These are phyloP conservation scores for Acrocephalus kingi DNA, from an alignment of 2,113 vertebrate species.

Conservation along the genomic window DNA sequence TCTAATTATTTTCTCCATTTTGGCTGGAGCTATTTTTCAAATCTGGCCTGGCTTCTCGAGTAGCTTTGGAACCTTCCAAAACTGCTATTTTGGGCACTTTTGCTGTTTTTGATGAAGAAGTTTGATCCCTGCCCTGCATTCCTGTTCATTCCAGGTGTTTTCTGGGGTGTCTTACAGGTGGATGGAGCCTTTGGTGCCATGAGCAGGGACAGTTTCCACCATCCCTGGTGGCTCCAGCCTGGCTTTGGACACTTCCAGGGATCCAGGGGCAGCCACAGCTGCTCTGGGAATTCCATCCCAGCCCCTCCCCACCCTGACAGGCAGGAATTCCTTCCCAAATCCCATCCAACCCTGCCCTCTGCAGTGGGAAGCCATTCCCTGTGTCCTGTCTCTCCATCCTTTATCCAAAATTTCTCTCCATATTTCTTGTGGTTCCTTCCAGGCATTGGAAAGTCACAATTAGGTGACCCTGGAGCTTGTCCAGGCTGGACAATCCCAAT, in stretches of 20 bases:
- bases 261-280: neutral
- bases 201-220: neutral
- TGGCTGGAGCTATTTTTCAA: constrained; percentile 14
- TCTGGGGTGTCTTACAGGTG: neutral
- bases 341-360: fast-evolving
- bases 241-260: neutral
- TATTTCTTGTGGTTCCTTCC: neutral
- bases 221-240: neutral
- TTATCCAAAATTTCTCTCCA: neutral
- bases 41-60: constrained; percentile 21
- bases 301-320: fast-evolving
- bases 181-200: neutral
- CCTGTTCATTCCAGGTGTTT: neutral
- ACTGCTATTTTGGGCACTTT: neutral
- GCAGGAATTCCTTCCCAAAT: neutral
- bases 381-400: neutral
- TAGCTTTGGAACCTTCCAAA: neutral
- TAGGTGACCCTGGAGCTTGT: neutral
- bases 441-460: neutral
- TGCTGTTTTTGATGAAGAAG: neutral
- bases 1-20: constrained; percentile 52
- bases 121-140: neutral
- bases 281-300: neutral
- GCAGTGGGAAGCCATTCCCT: neutral
- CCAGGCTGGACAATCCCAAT: neutral